Percentiles rank a stretch among this genome's conserved stretches.
phyloP scores from a whole-genome alignment of 1,140 invertebrate species.

The Brachystomella parvula region DNA sequence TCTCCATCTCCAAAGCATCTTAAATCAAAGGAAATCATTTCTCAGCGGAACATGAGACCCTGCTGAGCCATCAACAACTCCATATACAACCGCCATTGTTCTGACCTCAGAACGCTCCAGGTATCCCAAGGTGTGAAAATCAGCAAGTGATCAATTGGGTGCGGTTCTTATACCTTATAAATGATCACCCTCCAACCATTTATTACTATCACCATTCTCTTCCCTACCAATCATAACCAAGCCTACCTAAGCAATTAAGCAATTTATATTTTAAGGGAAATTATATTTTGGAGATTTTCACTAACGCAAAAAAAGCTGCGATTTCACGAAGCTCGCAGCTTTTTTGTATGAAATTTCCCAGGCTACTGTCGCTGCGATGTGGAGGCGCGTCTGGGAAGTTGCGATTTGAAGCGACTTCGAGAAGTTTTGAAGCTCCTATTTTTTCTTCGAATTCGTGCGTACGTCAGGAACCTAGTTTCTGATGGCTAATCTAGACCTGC shows the following conservation, averaged over 20 bases:
- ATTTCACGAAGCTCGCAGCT: too few relatives aligned
- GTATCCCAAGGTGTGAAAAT: not conserved
- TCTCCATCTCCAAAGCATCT: conserved; percentile 1
- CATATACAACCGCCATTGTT: conserved; percentile 1
- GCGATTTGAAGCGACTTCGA: too few relatives aligned
- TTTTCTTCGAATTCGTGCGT: not conserved
- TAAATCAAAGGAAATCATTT: conserved; percentile 10
- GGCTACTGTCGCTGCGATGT: too few relatives aligned
- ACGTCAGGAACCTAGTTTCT: not conserved
- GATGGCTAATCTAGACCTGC: not conserved
- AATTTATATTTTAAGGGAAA: too few relatives aligned
- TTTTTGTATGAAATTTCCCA: too few relatives aligned
- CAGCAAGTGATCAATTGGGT: conserved; percentile 11
- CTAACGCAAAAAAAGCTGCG: not conserved
- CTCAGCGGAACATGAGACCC: not conserved
- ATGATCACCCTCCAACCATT: not conserved
- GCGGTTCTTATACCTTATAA: not conserved
- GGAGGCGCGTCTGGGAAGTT: too few relatives aligned
- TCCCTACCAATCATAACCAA: too few relatives aligned
- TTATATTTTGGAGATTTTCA: too few relatives aligned
- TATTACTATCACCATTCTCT: not conserved
- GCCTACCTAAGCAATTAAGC: too few relatives aligned
- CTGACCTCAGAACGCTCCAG: not conserved
- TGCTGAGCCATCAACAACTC: not conserved
- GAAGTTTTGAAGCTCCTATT: not conserved